Evolutionary conservation across 2,797 vertebrate species (phyloP).

Genomic region (Chaunax sp.): DNA sequence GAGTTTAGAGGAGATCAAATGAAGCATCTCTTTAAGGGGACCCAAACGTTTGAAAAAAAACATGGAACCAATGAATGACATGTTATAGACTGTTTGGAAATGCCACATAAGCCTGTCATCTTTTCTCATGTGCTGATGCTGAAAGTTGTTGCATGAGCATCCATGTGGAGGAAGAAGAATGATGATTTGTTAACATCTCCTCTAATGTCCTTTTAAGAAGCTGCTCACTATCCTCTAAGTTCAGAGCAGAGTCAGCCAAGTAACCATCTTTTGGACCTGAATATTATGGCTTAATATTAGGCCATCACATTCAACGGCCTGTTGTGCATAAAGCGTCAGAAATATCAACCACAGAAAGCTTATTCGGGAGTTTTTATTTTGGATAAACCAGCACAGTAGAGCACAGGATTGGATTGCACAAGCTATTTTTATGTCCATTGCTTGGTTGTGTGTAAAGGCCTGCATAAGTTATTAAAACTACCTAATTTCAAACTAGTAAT

Average conservation of each 20-base stretch:
- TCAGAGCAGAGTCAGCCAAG: no score
- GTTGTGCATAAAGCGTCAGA: no score
- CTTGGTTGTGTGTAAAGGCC: no score
- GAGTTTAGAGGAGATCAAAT: conserved; percentile 23
- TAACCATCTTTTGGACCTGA: neutral
- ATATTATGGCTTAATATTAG: neutral
- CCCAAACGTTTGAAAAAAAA: neutral
- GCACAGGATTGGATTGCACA: no score
- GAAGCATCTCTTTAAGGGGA: neutral
- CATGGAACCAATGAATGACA: neutral
- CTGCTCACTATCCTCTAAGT: no score
- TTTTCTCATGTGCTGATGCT: neutral
- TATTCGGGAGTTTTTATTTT: no score
- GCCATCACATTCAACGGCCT: neutral
- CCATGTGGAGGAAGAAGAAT: neutral
- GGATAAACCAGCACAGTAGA: no score
- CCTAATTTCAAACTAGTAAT: no score
- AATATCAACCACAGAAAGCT: no score
- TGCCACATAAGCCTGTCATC: conserved; percentile 11
- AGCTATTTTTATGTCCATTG: no score
- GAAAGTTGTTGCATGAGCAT: conserved; percentile 6
- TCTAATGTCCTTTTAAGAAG: no score
- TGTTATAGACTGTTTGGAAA: neutral
- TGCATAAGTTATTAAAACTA: no score
- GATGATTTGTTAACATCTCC: neutral